Percentiles rank a stretch among this genome's conserved stretches.
These are phyloP conservation scores for Pangasianodon gigas DNA, from an alignment of 2,113 vertebrate genomes.

Conservation along the genomic window DNA sequence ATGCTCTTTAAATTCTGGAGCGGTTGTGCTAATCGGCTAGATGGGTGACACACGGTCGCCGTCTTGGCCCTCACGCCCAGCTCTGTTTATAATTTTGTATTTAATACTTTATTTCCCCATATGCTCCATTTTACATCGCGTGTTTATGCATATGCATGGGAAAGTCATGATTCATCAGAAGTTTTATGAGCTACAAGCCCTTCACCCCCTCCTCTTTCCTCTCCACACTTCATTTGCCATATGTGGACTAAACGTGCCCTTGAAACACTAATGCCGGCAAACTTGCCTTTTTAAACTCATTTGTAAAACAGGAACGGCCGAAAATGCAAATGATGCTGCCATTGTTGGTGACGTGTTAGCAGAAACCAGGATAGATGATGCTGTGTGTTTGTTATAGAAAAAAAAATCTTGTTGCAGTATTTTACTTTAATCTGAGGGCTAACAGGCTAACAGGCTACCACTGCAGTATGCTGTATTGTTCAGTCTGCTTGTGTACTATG, in stretches of 20 bases:
- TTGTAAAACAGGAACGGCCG: conserved; percentile 19
- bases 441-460: neutral
- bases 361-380: neutral
- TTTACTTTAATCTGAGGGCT: neutral
- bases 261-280: conserved; percentile 28
- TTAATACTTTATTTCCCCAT: neutral
- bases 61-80: neutral
- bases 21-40: neutral
- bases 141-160: conserved; percentile 4
- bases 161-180: conserved; percentile 10
- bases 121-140: neutral
- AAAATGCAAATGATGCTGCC: conserved; percentile 4
- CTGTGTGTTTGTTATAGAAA: neutral
- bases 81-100: neutral
- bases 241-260: conserved; percentile 22
- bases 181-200: neutral
- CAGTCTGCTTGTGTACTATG: neutral
- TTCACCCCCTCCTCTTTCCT: neutral
- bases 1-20: neutral
- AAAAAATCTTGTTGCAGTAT: neutral
- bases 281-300: neutral
- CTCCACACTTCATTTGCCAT: neutral
- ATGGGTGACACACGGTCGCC: neutral
- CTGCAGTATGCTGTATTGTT: neutral
- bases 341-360: neutral